These are phyloP conservation scores for Acleris laterana DNA, from an alignment of 2,888 invertebrate genomes.

Conservation along the genomic window DNA sequence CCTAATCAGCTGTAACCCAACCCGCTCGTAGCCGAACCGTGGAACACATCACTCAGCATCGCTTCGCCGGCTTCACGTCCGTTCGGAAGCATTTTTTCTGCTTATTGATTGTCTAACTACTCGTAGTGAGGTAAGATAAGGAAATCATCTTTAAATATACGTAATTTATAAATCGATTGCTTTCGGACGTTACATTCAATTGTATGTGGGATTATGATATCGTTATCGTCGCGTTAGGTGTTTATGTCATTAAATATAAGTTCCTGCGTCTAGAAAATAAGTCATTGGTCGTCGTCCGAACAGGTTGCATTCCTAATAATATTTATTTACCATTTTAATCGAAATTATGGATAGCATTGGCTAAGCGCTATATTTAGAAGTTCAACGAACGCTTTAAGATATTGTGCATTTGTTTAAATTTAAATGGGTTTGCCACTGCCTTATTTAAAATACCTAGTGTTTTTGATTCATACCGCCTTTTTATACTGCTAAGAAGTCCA, in stretches of 20 bases:
- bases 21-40: constrained; percentile 9
- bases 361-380: constrained; percentile 27
- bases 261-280: no score
- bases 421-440: constrained; percentile 44
- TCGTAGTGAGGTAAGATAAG: constrained; percentile 29
- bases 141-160: constrained; percentile 26
- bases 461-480: constrained; percentile 36
- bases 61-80: constrained; percentile 39
- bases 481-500: constrained; percentile 1
- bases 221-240: not conserved
- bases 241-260: no score
- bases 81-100: constrained; percentile 44
- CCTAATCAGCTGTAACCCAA: constrained; percentile 12
- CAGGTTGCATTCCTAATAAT: not conserved
- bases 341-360: not conserved
- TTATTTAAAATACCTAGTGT: constrained; percentile 41
- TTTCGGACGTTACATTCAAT: not conserved
- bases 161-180: constrained; percentile 16
- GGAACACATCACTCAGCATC: constrained; percentile 29
- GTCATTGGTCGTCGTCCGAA: no score
- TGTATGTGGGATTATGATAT: constrained; percentile 5
- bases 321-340: not conserved
- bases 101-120: constrained; percentile 44
- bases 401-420: constrained; percentile 43
- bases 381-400: constrained; percentile 49